These are phyloP conservation scores for Galbula dea DNA, from an alignment of 2,113 vertebrate species.

Conservation along the genomic window DNA sequence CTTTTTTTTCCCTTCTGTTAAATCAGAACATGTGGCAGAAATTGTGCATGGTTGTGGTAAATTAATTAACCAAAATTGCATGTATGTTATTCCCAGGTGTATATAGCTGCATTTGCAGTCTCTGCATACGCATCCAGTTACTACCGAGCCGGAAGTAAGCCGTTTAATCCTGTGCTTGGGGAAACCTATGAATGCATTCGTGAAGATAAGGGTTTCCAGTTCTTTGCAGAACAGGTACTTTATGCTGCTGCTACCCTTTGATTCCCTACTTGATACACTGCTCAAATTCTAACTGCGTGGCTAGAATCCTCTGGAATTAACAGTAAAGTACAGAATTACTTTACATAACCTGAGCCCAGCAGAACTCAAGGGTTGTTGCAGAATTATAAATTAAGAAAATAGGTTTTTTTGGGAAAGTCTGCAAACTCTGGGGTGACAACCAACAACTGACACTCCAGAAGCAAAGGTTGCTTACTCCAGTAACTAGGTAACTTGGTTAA, in stretches of 20 bases:
- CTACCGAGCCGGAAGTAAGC: constrained; percentile 94
- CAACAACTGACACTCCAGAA: background rate
- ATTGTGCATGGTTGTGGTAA: background rate
- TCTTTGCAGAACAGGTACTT: constrained; percentile 91
- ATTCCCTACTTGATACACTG: background rate
- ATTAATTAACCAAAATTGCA: background rate
- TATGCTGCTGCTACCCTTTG: background rate
- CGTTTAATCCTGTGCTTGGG: constrained; percentile 95
- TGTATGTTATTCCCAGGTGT: constrained; percentile 76
- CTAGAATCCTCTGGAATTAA: background rate
- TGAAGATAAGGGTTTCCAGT: constrained; percentile 90
- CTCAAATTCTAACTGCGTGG: background rate
- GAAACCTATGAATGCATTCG: constrained; percentile 93
- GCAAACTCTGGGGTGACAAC: background rate
- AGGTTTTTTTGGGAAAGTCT: background rate
- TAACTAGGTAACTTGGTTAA: background rate
- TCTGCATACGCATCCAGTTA: constrained; percentile 93
- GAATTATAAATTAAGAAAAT: background rate
- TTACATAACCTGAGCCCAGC: background rate
- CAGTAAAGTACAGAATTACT: background rate
- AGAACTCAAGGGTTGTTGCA: background rate
- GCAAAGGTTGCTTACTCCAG: background rate
- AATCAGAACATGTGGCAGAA: background rate
- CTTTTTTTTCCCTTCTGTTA: background rate
- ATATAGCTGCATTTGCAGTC: constrained; percentile 91